Evolutionary conservation across 1,140 invertebrate species (phyloP).

Genomic region (Eumeta japonica): DNA sequence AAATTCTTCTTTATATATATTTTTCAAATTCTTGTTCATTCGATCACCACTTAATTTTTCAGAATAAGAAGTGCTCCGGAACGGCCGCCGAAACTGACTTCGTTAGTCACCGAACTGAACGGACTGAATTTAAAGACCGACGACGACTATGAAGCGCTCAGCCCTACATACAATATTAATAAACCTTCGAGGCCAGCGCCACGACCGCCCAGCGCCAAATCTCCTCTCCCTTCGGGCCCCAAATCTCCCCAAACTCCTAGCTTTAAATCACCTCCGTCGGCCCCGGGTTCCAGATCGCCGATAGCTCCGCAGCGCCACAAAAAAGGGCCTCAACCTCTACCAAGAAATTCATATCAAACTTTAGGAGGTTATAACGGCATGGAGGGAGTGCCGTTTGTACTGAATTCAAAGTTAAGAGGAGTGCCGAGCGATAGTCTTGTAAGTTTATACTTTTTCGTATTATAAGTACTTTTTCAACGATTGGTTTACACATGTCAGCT

Average conservation of each 20-base stretch:
- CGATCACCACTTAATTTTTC: too few species aligned
- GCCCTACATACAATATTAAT: constrained; percentile 38
- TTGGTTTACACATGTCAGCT: neutral
- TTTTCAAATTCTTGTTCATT: too few species aligned
- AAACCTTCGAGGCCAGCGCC: constrained; percentile 39
- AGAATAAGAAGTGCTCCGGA: constrained; percentile 39
- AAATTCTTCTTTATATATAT: too few species aligned
- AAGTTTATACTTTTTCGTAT: constrained; percentile 11
- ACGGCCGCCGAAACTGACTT: constrained; percentile 45
- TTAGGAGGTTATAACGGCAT: constrained; percentile 38
- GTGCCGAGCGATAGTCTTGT: constrained; percentile 34
- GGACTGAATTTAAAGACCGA: constrained; percentile 42
- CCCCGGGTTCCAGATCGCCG: constrained; percentile 17
- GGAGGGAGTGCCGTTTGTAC: constrained; percentile 48
- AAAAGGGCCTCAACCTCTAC: constrained; percentile 38
- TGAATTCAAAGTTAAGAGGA: constrained; percentile 54
- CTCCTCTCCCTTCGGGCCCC: constrained; percentile 13
- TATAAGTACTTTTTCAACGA: neutral
- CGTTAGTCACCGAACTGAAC: constrained; percentile 41
- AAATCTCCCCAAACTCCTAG: constrained; percentile 12
- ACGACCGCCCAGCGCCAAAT: neutral
- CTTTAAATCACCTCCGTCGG: constrained; percentile 6
- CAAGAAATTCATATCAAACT: constrained; percentile 30
- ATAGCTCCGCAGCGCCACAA: constrained; percentile 14
- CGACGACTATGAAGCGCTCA: constrained; percentile 48